Conservation (phyloP, 2,888 invertebrate genomes). For the Andrena praecox region DNA sequence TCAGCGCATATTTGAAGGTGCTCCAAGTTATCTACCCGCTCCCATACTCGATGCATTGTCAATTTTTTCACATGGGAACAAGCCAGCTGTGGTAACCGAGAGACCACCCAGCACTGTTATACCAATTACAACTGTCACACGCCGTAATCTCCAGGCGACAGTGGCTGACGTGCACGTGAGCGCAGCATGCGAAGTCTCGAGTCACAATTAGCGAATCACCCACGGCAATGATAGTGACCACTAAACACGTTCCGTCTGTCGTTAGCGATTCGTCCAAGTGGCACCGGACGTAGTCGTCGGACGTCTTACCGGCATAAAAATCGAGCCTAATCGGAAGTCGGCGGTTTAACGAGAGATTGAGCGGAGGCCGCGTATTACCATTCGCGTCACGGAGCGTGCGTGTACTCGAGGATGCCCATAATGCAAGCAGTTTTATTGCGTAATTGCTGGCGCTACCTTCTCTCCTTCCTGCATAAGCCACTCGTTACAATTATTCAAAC, state of each 20-base stretch:
- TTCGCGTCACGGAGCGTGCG: constrained; percentile 63
- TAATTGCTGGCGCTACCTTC: constrained; percentile 64
- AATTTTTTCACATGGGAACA: neutral
- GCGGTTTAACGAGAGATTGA: constrained; percentile 55
- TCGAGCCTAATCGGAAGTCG: constrained; percentile 66
- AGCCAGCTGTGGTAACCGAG: neutral
- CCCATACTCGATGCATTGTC: neutral
- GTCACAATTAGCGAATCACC: constrained; percentile 18
- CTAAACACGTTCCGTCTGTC: neutral
- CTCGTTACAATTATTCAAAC: neutral
- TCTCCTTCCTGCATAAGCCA: constrained; percentile 36
- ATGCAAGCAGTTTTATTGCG: constrained; percentile 62
- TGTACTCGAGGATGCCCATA: constrained; percentile 52
- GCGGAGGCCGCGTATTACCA: constrained; percentile 60
- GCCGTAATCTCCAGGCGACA: neutral
- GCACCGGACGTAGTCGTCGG: constrained; percentile 50
- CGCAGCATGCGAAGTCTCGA: neutral
- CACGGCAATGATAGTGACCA: neutral
- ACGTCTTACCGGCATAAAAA: constrained; percentile 56
- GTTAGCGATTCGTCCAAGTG: constrained; percentile 44
- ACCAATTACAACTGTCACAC: constrained; percentile 11
- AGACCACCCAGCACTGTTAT: neutral
- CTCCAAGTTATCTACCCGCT: no score
- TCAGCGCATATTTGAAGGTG: no score
- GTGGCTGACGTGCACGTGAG: constrained; percentile 12